These are phyloP conservation scores for Gobius niger DNA, from an alignment of 2,113 vertebrate genomes.

Conservation along the genomic window DNA sequence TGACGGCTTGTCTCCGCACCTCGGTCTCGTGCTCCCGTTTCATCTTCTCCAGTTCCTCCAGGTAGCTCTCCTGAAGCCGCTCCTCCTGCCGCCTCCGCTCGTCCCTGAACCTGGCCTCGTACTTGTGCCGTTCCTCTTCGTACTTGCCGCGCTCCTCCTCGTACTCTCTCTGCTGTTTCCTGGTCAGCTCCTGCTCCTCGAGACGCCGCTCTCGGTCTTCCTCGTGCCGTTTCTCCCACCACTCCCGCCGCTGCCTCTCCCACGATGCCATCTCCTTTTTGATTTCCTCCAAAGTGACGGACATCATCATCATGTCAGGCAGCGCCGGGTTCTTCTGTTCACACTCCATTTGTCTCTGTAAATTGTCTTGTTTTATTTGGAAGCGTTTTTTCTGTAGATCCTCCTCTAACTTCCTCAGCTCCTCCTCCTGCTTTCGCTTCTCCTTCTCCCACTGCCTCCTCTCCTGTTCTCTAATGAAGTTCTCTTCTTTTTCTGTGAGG, in stretches of 20 bases:
- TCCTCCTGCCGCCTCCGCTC: not conserved
- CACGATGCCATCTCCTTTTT: not conserved
- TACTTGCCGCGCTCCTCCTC: not conserved
- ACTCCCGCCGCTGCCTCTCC: constrained; percentile 3
- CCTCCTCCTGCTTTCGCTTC: constrained; percentile 9
- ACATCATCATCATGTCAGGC: not conserved
- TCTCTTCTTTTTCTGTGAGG: not conserved
- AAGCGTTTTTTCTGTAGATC: not conserved
- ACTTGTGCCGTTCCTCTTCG: not conserved
- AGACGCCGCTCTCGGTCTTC: not conserved
- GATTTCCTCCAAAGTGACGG: not conserved
- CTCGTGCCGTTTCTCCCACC: not conserved
- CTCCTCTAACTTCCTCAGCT: not conserved
- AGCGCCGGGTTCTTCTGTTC: rapidly evolving
- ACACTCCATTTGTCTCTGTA: not conserved
- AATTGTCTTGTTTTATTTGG: not conserved
- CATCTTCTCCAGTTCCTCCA: not conserved
- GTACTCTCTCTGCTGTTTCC: not conserved
- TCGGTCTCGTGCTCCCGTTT: constrained; percentile 8
- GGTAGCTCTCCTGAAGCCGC: not conserved
- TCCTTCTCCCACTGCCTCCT: not conserved
- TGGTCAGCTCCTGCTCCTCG: not conserved
- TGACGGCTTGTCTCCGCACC: constrained; percentile 32
- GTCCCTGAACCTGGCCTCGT: not conserved
- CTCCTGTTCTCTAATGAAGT: not conserved